These are phyloP conservation scores for Lacerta bilineata DNA, from an alignment of 2,797 vertebrate species.

Conservation along the genomic window DNA sequence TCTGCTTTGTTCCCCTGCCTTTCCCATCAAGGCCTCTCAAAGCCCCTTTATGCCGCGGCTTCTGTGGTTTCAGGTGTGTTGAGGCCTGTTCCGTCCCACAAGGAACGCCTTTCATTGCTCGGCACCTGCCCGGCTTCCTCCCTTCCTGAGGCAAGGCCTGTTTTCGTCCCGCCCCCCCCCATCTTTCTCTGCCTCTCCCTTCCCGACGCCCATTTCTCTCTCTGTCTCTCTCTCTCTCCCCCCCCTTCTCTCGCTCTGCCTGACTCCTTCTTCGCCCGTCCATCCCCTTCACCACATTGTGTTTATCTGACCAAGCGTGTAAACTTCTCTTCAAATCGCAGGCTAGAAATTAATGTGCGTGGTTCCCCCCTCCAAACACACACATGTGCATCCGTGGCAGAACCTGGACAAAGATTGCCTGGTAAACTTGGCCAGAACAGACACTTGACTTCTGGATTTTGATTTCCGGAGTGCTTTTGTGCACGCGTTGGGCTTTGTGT, in stretches of 20 bases:
- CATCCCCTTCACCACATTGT: background rate
- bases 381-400: background rate
- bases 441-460: background rate
- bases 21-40: background rate
- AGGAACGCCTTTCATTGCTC: conserved; percentile 11
- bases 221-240: background rate
- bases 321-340: conserved; percentile 24
- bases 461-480: background rate
- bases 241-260: background rate
- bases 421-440: no score
- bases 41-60: background rate
- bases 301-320: conserved; percentile 26
- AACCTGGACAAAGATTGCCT: background rate
- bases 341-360: conserved; percentile 26
- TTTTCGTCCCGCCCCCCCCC: background rate
- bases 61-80: conserved; percentile 19
- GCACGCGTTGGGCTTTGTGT: no score
- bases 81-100: conserved; percentile 4
- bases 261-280: background rate
- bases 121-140: background rate
- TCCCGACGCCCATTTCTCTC: no score
- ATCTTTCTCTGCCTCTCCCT: no score
- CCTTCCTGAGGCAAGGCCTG: background rate
- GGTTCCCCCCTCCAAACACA: no score
- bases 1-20: background rate